Evolutionary conservation across 1,140 invertebrate species (phyloP), one percentile per base, ranked within the genome.

Genomic region (Zaprionus gabonicus): DNA sequence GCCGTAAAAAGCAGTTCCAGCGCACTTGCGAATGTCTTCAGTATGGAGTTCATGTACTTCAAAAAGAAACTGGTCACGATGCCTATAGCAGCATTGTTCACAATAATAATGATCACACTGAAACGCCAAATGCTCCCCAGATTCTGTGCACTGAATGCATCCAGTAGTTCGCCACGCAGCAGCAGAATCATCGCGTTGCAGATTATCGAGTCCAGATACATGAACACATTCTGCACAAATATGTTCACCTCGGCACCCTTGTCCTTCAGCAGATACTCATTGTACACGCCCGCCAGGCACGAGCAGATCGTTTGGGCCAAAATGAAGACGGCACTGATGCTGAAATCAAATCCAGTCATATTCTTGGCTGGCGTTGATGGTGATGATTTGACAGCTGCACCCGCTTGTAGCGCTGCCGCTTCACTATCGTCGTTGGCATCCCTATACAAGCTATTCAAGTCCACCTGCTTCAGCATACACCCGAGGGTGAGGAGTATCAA

Each of bases 11-110:
- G 94, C 13, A 99, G 93, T 93, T 99, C 98, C 74, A 99, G 94
- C 34, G 98, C 98, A 94, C 97, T 98, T 1, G 98, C 98, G 94
- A 99, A 99, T 9, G 97, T 98, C 94, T 99, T 99, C 49, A 99
- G 93, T 83, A 99, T 99, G 9, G 98, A 99, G 93, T 99, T 99
- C 65, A 99, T 94, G 74, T 96, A 97, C 90, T 97, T 97, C 1
- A 99, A 94, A 87, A 99, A 99, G 88, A 99, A 97, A 92, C 97
- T 98, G 0, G 98, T 99, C 1, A 98, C 96, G 80, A 99, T 98
- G 25, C 98, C 98, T 64, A 98, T 96, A 1, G 96, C 95, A 1
- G 98, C 96, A 94, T 97, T 98, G 91, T 99, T 99, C 0, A 98
- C 82, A 85, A 98, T 97, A 20, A 99, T 97, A 13, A 96, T 92